phyloP scores from a whole-genome alignment of 2,888 invertebrate genomes.

The Mimas tiliae region DNA sequence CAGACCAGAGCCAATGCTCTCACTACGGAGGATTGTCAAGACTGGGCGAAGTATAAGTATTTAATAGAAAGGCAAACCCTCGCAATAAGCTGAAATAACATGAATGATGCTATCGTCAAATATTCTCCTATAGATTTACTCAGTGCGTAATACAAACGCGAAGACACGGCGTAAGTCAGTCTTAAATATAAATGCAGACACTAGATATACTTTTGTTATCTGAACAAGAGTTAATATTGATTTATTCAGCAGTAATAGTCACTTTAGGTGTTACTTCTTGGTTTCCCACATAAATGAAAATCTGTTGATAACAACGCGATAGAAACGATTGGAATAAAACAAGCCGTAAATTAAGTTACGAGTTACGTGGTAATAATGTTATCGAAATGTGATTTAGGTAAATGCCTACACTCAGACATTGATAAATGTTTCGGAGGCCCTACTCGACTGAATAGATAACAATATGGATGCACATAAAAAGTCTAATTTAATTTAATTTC shows the following conservation, averaged over 20 bases:
- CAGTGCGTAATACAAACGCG: too few species aligned
- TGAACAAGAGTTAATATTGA: neutral
- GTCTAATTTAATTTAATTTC: constrained; percentile 42
- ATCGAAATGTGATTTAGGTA: constrained; percentile 15
- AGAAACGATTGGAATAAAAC: neutral
- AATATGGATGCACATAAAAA: constrained; percentile 33
- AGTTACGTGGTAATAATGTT: constrained; percentile 3
- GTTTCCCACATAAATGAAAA: constrained; percentile 11
- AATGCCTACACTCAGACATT: constrained; percentile 30
- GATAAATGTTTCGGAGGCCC: neutral
- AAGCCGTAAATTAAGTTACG: neutral
- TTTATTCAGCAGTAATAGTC: neutral
- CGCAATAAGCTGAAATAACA: too few species aligned
- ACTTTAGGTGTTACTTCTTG: neutral
- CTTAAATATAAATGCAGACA: too few species aligned
- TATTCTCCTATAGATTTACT: too few species aligned
- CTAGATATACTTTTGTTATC: neutral
- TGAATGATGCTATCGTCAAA: too few species aligned
- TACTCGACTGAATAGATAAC: neutral
- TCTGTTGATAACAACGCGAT: neutral
- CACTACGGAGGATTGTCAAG: too few species aligned
- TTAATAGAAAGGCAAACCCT: too few species aligned
- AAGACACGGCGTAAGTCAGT: too few species aligned
- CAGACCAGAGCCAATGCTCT: too few species aligned
- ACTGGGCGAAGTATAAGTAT: too few species aligned